Evolutionary conservation across 1,140 invertebrate species (phyloP).

Genomic region (Drosophila virilis): DNA sequence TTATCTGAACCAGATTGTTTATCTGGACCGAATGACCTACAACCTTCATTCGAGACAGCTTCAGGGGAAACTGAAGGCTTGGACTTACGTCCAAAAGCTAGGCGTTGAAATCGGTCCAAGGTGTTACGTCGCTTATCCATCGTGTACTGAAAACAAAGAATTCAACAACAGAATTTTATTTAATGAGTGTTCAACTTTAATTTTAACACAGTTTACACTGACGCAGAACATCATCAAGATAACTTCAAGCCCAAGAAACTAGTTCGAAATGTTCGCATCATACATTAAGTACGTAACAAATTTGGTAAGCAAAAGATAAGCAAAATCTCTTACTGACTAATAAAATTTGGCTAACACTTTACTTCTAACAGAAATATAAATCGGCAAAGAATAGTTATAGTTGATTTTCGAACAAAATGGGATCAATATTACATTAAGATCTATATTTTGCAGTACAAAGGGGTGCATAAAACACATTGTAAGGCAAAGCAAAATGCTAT

Average conservation of each 20-base stretch:
- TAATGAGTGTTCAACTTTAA: constrained; percentile 3
- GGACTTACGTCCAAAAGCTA: constrained; percentile 88
- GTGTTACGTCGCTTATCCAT: constrained; percentile 86
- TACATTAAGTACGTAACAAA: too few relatives aligned
- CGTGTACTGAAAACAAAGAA: constrained; percentile 47
- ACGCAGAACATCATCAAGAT: too few relatives aligned
- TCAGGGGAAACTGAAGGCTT: constrained; percentile 83
- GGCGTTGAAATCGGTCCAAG: constrained; percentile 91
- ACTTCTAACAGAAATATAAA: too few relatives aligned
- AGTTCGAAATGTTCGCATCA: too few relatives aligned
- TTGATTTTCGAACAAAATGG: too few relatives aligned
- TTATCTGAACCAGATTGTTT: constrained; percentile 69
- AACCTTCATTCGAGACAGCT: constrained; percentile 8
- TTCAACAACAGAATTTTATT: constrained; percentile 14
- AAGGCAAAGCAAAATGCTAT: constrained; percentile 25
- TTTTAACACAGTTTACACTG: too few relatives aligned
- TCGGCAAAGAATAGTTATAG: too few relatives aligned
- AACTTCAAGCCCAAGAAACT: too few relatives aligned
- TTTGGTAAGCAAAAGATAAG: too few relatives aligned
- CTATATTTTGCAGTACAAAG: constrained; percentile 25
- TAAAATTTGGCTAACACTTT: too few relatives aligned
- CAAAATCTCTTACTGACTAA: too few relatives aligned
- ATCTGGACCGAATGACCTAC: constrained; percentile 23
- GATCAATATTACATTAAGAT: background rate
- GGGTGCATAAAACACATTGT: constrained; percentile 41